Base-by-base conservation (phyloP, 1,140 invertebrate genomes). In the Aphelinus certus region DNA sequence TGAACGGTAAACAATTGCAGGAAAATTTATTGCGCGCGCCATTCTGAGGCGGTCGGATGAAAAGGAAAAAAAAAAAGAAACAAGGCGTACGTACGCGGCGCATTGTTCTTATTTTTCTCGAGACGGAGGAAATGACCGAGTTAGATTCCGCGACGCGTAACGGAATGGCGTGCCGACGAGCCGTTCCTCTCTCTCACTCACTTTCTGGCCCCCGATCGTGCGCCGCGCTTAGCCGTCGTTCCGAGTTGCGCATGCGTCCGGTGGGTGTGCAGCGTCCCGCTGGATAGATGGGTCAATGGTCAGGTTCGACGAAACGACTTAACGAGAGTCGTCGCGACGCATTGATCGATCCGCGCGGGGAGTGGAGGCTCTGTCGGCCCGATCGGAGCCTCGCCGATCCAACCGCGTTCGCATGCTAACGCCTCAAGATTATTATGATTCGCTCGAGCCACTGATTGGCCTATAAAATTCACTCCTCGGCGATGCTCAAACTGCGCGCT, bases 91-190 rank as follows among this genome's bases (percentile, higher is more conserved):
- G 63, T 51, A 43, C 9, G 45, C 6, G 3, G 9, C 45, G 10
- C 42, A 42, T 65, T 65, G 1, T 49, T 49, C 26, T 26, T 42
- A 51, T 65, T 53, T 63, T 63, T 63, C 61, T 63, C 61, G 53
- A 58, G 46, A 68, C 46, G 48, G 10, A 69, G 73, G 66, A 70
- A 75, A 57, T 71, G 43, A 62, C 47, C 63, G 71, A 45, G 62
- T 76, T 76, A 71, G 69, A 76, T 71, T 67, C 69, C 69, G 4
- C 64, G 63, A 67, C 26, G 69, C 69, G 64, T 76, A 71, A 76
- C 64, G 75, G 63, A 62, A 62, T 49, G 1, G 61, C 67, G 26
- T 71, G 58, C 53, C 26, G 9, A n/a, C 53, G 56, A n/a, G 53
- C 49, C 26, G 64, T 55, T 55, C 10, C 66, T 55, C 55, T 57